Conservation (phyloP, 2,113 vertebrate species). For the Origma solitaria region DNA sequence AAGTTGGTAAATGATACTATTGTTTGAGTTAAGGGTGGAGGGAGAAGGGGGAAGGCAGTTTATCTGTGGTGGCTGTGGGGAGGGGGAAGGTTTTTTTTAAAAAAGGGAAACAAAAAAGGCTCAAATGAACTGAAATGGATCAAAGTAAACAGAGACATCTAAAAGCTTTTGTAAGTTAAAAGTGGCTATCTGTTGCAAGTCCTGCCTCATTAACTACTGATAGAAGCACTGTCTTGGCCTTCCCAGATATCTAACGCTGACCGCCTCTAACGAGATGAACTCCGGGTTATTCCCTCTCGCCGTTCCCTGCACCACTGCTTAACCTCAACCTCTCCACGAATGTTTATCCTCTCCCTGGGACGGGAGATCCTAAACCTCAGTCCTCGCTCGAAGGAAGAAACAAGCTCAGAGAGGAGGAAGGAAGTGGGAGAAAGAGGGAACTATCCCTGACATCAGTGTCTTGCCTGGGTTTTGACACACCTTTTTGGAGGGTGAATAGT, state of each 20-base stretch:
- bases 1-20: conserved; percentile 80
- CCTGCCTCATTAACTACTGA: conserved; percentile 85
- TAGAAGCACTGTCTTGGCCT: conserved; percentile 75
- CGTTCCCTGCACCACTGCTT: conserved; percentile 44
- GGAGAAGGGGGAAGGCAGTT: conserved; percentile 48
- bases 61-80: conserved; percentile 54
- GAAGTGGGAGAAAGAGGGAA: neutral
- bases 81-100: neutral
- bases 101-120: conserved; percentile 57
- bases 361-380: neutral
- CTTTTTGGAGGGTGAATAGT: neutral
- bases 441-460: neutral
- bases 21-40: conserved; percentile 55
- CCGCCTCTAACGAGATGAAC: conserved; percentile 65
- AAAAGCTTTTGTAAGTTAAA: conserved; percentile 83
- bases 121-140: conserved; percentile 83
- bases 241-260: conserved; percentile 70
- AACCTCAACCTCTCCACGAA: conserved; percentile 65
- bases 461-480: neutral
- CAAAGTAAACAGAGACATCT: conserved; percentile 85
- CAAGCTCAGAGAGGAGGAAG: neutral
- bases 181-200: conserved; percentile 82
- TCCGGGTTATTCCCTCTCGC: conserved; percentile 50
- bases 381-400: neutral
- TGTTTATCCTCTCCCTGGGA: conserved; percentile 57